Base-by-base conservation (phyloP, 2,113 vertebrate genomes). In the Osmerus mordax region DNA sequence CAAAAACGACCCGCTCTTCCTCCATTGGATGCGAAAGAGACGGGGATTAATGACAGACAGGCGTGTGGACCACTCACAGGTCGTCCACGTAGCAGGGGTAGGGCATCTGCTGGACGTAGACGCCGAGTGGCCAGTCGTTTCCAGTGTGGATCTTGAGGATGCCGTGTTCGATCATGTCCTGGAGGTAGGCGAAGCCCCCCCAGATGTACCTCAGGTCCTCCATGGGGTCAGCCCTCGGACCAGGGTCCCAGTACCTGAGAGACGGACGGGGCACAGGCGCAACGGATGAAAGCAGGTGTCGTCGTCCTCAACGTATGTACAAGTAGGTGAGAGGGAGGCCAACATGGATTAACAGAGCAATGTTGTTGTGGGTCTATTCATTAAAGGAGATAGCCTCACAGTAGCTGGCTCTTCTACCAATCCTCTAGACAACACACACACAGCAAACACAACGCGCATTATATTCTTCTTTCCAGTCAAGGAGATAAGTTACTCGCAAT, bases 31-130 rank as follows among this genome's bases (percentile, higher is more conserved):
- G 41, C 8, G 9, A 47, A 47, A 47, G 41, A 47, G 41, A 47
- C 0, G 8, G 2, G 41, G 41, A 47, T 47, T 47, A 47, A 47
- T 7, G 9, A 47, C 16, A 9, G 36, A 65, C 64, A 60, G 18
- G 51, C 3, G 15, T 16, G 14, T 0, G 1, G 12, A 69, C 56
- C 61, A 95, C 95, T 96, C 84, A 98, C 95, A 95, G 92, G 87
- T 99, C 97, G 76, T 99, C 96, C 61, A 98, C 96, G 12, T 97
- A 99, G 83, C 97, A 99, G 0, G 97, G 97, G 81, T 99, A 99
- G 1, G 96, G 97, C 94, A 98, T 98, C 91, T 99, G 97, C 86
- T 99, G 96, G 18, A 99, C 81, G 60, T 99, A 99, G 87, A 98
- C 87, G 41, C 97, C 97, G 2, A 94, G 55, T 0, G 93, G 91